Evolutionary conservation across 37 sponge, comb jelly and placozoan genomes (phyloP), one percentile per base, ranked within the genome.

Genomic region (Agelas oroides): DNA sequence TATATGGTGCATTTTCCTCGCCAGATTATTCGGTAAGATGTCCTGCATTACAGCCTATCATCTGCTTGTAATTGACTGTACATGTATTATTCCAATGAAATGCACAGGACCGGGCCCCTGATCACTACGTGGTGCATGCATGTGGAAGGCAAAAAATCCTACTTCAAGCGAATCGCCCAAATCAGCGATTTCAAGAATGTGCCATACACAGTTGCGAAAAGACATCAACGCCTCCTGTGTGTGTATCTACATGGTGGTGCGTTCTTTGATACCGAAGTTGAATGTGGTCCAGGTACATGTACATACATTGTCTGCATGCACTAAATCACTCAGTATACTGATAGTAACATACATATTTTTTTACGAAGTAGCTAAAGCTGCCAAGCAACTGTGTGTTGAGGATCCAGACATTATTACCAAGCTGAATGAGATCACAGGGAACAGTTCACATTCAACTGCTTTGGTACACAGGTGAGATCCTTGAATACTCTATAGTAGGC

Each of bases 191-290:
- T 83, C 53, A 69, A 70, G 32, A 81, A 81, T 54, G 24, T 81
- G 16, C 2, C 72, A 14, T 68, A 40, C 31, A 53, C 53, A 63
- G 75, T 72, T 63, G 84, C 84, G 3, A 71, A 20, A n/a, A 28
- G 74, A 24, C 84, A 83, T 83, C 84, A 83, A 61, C 18, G 65
- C 2, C 67, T 83, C 27, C 19, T 73, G 64, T 83, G 84, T 83
- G 63, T 66, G n/a, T 60, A 73, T 39, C 75, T 73, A 20, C 73
- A 71, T 31, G 20, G 74, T 46, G 17, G 13, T 34, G 23, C 16
- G 53, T 83, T 83, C 62, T 60, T 41, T 20, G 28, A 12, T 21
- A 11, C 60, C 5, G 64, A 83, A 61, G 32, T 73, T n/a, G 53
- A 77, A 77, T 61, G 61, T n/a, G n/a, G n/a, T n/a, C n/a, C n/a